Evolutionary conservation across 1,140 invertebrate genomes (phyloP), one percentile per base, ranked within the genome.

Genomic region (Drosophila simulans): DNA sequence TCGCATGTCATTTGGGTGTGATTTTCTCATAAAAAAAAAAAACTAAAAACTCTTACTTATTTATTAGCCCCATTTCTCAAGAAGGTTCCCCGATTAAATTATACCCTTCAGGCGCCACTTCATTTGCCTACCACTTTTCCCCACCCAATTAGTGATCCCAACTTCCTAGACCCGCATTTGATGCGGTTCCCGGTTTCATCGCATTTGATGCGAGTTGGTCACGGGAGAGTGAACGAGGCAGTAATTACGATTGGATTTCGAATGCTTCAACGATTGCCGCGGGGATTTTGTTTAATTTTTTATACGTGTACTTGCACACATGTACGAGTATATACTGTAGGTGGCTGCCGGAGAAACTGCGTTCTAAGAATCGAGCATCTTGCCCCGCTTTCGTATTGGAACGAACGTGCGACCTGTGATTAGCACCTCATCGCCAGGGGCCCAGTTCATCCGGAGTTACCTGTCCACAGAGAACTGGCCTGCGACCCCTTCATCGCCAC

Each of bases 401-500:
- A 54, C 27, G 49, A 70, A 76, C 54, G 64, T 64, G 71, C 63
- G 48, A 65, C 43, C 54, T 46, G 12, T 54, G 31, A 68, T 88
- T 85, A 82, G 58, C 83, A 86, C 82, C 78, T 78, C 57, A 51
- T 34, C 40, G 58, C 40, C 54, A 34, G 40, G 66, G 63, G 27
- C 27, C 5, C 31, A 57, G 27, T 49, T 40, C 34, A 70, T 64
- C 40, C 34, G 53, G 46, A 68, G 64, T 64, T 64, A 35, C 59
- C 60, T 52, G 35, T 48, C 22, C 12, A n/a, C 1, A 12, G 15
- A 46, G 22, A n/a, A 1, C 27, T 34, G 48, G 3, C 22, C 48
- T 27, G 25, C 48, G 15, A 34, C 39, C 34, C 27, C n/a, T 22
- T 40, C 51, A n/a, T 35, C 31, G 31, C 31, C 31, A 31, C 8